Conservation (phyloP, 2,888 invertebrate genomes). For the Drosophila hamatofila region DNA sequence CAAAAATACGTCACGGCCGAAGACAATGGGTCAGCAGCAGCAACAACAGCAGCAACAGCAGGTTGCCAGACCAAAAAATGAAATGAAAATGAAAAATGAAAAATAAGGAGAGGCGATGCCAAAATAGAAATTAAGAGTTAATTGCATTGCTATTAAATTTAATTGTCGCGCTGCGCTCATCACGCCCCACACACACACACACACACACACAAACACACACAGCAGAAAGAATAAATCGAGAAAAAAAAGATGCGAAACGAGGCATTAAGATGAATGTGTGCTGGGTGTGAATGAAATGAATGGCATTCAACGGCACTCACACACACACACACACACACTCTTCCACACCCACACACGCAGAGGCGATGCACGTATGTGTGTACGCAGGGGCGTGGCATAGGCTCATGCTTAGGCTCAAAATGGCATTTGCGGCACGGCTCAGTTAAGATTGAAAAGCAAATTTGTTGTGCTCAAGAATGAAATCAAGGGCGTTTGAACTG, state of each 20-base stretch:
- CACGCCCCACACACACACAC: constrained; percentile 25
- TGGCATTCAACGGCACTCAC: constrained; percentile 44
- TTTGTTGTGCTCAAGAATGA: constrained; percentile 6
- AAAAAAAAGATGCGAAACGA: constrained; percentile 2
- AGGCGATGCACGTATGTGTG: background rate
- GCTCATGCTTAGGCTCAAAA: constrained; percentile 3
- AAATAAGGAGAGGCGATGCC: constrained; percentile 13
- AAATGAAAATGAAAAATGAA: constrained; percentile 6
- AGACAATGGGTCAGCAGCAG: constrained; percentile 64
- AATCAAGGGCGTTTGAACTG: background rate
- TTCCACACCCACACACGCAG: background rate
- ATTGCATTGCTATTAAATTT: constrained; percentile 80
- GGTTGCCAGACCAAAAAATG: constrained; percentile 17
- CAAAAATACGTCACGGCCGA: constrained; percentile 15
- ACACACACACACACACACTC: constrained; percentile 5
- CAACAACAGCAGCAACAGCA: constrained; percentile 53
- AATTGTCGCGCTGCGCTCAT: constrained; percentile 69
- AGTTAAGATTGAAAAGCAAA: constrained; percentile 20
- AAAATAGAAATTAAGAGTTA: constrained; percentile 79
- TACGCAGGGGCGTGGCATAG: background rate
- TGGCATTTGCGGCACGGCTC: constrained; percentile 18
- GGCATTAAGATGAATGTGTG: constrained; percentile 66
- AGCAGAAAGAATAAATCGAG: constrained; percentile 3
- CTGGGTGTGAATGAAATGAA: constrained; percentile 64
- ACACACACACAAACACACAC: background rate